phyloP scores from a whole-genome alignment of 2,888 invertebrate genomes.

The Drosophila quinaria region DNA sequence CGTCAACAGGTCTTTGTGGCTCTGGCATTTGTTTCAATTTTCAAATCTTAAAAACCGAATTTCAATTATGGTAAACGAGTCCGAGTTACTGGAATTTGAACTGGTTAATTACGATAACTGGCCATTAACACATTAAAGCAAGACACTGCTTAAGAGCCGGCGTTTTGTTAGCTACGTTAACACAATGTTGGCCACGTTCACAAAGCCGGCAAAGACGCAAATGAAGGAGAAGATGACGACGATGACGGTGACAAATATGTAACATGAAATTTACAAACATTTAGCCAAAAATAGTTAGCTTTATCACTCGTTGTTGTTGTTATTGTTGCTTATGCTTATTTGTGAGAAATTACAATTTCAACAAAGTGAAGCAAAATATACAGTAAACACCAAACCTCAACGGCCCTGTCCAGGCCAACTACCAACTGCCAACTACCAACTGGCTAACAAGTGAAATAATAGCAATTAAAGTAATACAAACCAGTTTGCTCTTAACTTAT shows the following conservation, averaged over 20 bases:
- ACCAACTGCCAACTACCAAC: conserved; percentile 27
- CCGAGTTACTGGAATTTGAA: conserved; percentile 33
- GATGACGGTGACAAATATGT: conserved; percentile 46
- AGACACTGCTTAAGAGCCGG: conserved; percentile 19
- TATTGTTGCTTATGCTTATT: conserved; percentile 24
- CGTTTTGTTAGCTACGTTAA: conserved; percentile 20
- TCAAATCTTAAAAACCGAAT: conserved; percentile 18
- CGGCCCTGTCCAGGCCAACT: conserved; percentile 48
- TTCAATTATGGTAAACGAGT: conserved; percentile 23
- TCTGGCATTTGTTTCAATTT: conserved; percentile 32
- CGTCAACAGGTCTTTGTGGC: conserved; percentile 38
- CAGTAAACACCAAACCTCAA: conserved; percentile 34
- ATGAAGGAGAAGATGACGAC: conserved; percentile 32
- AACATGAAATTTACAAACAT: conserved; percentile 46
- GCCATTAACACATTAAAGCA: conserved; percentile 39
- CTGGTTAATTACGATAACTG: conserved; percentile 53
- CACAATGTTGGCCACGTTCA: conserved; percentile 15
- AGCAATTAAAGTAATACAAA: conserved; percentile 76
- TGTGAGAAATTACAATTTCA: conserved; percentile 40
- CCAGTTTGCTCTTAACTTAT: conserved; percentile 63
- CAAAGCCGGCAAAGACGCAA: conserved; percentile 21
- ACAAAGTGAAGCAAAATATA: conserved; percentile 20
- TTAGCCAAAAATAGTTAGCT: conserved; percentile 40
- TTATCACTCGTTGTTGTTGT: background rate
- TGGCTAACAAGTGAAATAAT: conserved; percentile 71